phyloP scores from a whole-genome alignment of 2,797 vertebrate species.

The Myripristis jacobus region DNA sequence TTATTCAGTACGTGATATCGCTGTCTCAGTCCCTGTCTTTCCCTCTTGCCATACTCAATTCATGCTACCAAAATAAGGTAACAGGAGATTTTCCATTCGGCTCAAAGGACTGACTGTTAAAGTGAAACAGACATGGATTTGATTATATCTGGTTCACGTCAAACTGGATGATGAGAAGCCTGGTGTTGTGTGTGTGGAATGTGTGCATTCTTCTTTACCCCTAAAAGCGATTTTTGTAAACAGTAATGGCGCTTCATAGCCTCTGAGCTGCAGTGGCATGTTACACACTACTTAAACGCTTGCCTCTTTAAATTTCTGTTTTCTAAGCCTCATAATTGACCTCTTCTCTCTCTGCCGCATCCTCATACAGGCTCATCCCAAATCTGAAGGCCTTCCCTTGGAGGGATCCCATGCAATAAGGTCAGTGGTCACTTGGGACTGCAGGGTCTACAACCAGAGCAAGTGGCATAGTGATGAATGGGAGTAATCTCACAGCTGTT shows the following conservation, averaged over 20 bases:
- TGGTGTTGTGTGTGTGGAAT: conserved; percentile 55
- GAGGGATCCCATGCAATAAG: conserved; percentile 48
- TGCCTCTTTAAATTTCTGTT: conserved; percentile 2
- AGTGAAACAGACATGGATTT: conserved; percentile 61
- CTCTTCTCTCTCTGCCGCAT: conserved; percentile 21
- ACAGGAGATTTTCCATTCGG: conserved; percentile 61
- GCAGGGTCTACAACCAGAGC: conserved; percentile 49
- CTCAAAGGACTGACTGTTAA: conserved; percentile 56
- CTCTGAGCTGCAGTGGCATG: conserved; percentile 32
- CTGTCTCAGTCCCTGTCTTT: conserved; percentile 26
- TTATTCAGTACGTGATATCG: conserved; percentile 23
- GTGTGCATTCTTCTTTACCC: conserved; percentile 42
- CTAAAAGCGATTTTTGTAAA: conserved; percentile 38
- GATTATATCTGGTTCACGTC: conserved; percentile 71
- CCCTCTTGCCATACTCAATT: conserved; percentile 34
- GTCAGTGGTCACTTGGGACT: conserved; percentile 63
- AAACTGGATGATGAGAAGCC: conserved; percentile 52
- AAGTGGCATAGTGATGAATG: conserved; percentile 72
- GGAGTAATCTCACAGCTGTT: conserved; percentile 71
- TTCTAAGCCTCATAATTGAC: conserved; percentile 13
- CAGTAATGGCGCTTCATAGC: conserved; percentile 1
- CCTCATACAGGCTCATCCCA: conserved; percentile 44
- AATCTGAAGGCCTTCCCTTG: conserved; percentile 28
- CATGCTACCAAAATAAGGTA: conserved; percentile 56
- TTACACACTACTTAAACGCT: conserved; percentile 9